Conservation (phyloP, 2,797 vertebrate genomes). For the Myripristis murdjan region DNA sequence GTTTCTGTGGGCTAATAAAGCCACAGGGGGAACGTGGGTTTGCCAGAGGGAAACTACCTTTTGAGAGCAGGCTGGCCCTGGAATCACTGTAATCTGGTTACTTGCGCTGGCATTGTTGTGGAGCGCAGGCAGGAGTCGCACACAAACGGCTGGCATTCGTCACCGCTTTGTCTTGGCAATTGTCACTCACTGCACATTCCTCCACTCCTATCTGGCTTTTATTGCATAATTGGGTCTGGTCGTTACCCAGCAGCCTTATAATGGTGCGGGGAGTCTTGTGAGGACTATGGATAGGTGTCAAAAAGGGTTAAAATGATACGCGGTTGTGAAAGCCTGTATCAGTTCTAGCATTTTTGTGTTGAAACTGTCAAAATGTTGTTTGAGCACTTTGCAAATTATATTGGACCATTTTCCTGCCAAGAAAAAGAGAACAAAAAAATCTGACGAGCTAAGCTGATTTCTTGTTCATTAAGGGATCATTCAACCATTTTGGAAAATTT, state of each 20-base stretch:
- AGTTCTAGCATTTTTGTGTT: too few relatives aligned
- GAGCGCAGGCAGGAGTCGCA: conserved; percentile 15
- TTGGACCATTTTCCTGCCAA: too few relatives aligned
- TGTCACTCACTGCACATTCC: background rate
- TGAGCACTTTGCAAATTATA: too few relatives aligned
- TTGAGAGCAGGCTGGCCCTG: conserved; percentile 33
- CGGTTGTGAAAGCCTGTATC: too few relatives aligned
- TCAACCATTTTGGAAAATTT: too few relatives aligned
- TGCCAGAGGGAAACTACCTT: conserved; percentile 45
- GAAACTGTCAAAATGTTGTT: too few relatives aligned
- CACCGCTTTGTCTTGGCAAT: conserved; percentile 5
- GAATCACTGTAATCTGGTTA: conserved; percentile 62
- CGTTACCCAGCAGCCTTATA: background rate
- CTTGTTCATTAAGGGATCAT: too few relatives aligned
- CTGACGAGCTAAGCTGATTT: too few relatives aligned
- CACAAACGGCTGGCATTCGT: background rate
- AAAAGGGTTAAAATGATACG: too few relatives aligned
- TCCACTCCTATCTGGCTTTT: background rate
- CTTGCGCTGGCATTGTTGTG: conserved; percentile 35
- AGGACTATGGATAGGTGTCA: background rate
- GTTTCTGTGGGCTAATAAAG: conserved; percentile 53
- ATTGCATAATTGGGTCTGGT: background rate
- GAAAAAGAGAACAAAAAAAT: too few relatives aligned
- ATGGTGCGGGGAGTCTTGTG: too few relatives aligned
- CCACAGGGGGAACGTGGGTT: conserved; percentile 31